Evolutionary conservation across 2,113 vertebrate species (phyloP), one percentile per base, ranked within the genome.

Genomic region (Lepisosteus osseus): DNA sequence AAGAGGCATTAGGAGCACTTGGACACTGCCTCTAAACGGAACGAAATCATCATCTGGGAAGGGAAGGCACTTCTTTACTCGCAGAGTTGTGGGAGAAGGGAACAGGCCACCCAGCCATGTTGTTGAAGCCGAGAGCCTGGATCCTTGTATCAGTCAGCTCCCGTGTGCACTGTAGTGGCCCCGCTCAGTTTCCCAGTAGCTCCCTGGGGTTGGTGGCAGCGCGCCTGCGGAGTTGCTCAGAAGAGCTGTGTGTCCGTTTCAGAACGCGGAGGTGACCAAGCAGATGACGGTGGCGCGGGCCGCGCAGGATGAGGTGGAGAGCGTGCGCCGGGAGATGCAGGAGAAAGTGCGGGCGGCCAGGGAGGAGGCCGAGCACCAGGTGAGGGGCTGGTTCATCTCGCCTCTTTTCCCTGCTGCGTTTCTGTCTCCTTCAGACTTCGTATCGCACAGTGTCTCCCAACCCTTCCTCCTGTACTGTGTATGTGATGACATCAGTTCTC

Each of bases 211-310:
- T 47, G 47, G 54, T 14, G 54, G 7, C 17, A 29, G n/a, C 44
- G 67, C 55, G 41, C 14, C 44, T 68, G 6, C 4, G 45, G 40
- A n/a, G 8, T 70, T 40, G 54, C 8, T n/a, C 8, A 41, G 11
- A 15, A 17, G 15, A 11, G 14, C 12, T 45, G 7, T 41, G 14
- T 59, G 44, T 73, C 7, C 47, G 12, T 63, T 81, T 54, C 74
- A 99, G 97, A 99, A 99, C 0, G 97, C 97, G 0, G 97, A 99
- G 83, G 96, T 98, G 79, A 97, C 95, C 67, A 95, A 95, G 63
- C 97, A 99, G 86, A 91, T 99, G 84, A 97, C 95, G 0, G 79
- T 86, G 70, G 95, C 94, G 14, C 92, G 92, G 43, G 95, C 93
- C 8, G 92, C 93, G 0, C 95, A 98, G 73, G 96, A 90, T 0